A percentile compares a stretch with the other conserved stretches of the same genome.
phyloP scores from a whole-genome alignment of 2,888 invertebrate genomes.

The Cyrtodaria siliqua region DNA sequence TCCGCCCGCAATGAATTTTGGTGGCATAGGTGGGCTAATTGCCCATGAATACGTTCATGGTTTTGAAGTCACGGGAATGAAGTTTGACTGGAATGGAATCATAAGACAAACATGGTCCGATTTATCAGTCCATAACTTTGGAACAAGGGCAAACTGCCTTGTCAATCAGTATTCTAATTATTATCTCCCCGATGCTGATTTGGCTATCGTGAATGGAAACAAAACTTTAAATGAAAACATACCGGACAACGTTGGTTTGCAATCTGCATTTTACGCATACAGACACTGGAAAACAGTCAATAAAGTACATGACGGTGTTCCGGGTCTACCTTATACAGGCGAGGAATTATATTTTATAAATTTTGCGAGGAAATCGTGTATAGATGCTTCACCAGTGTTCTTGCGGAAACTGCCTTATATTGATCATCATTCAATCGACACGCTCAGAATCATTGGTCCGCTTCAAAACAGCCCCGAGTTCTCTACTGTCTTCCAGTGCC shows the following conservation, averaged over 20 bases:
- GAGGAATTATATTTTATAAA: conserved; percentile 40
- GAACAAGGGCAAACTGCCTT: conserved; percentile 5
- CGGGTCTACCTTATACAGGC: conserved; percentile 27
- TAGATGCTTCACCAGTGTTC: conserved; percentile 9
- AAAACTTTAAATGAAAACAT: conserved; percentile 37
- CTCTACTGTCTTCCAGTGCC: conserved; percentile 75
- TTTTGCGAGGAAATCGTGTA: conserved; percentile 8
- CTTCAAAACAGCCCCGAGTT: conserved; percentile 62
- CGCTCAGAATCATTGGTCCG: conserved; percentile 31
- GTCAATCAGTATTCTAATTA: conserved; percentile 32
- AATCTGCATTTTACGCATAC: conserved; percentile 29
- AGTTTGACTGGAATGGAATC: conserved; percentile 29
- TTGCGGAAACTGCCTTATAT: conserved; percentile 14
- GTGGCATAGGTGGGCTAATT: conserved; percentile 24
- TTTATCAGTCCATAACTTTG: conserved; percentile 2
- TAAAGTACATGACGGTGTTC: background rate
- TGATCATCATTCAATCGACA: no score
- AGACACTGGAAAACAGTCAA: conserved; percentile 8
- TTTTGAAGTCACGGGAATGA: conserved; percentile 21
- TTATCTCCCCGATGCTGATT: conserved; percentile 14
- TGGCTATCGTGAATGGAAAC: conserved; percentile 10
- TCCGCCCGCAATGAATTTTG: conserved; percentile 28
- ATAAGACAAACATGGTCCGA: conserved; percentile 19
- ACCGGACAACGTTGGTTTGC: conserved; percentile 16
- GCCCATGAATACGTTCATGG: conserved; percentile 33